phyloP scores from a whole-genome alignment of 2,113 vertebrate species.

The Callipepla californica region DNA sequence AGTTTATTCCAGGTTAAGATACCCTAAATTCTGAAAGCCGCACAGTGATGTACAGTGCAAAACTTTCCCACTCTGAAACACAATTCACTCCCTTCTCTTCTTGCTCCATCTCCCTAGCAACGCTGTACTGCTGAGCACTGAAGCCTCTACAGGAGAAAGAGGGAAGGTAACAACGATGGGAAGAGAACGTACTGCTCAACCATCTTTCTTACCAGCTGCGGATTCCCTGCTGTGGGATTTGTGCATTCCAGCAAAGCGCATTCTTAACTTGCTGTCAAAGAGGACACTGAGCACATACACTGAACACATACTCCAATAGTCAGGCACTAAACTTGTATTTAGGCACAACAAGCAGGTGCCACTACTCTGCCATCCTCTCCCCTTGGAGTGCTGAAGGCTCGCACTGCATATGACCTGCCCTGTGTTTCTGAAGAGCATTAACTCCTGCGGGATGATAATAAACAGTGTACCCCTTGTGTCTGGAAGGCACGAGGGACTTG shows the following conservation, averaged over 20 bases:
- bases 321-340: not conserved
- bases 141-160: conserved; percentile 9
- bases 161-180: not conserved
- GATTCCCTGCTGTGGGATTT: not conserved
- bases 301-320: not conserved
- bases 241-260: not conserved
- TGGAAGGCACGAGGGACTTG: not conserved
- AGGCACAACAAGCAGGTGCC: not conserved
- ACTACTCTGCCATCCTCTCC: not conserved
- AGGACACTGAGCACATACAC: not conserved
- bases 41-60: not conserved
- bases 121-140: not conserved
- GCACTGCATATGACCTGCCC: not conserved
- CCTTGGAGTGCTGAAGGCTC: not conserved
- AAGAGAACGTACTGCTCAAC: not conserved
- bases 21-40: not conserved
- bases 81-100: not conserved
- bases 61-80: not conserved
- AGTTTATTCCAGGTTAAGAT: not conserved
- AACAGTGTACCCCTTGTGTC: not conserved
- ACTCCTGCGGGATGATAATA: not conserved
- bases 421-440: not conserved
- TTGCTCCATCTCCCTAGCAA: conserved; percentile 49
- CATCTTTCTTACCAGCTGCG: conserved; percentile 1
- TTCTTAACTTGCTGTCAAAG: not conserved